phyloP scores from a whole-genome alignment of 2,888 invertebrate genomes.

The Catocala fraxini region DNA sequence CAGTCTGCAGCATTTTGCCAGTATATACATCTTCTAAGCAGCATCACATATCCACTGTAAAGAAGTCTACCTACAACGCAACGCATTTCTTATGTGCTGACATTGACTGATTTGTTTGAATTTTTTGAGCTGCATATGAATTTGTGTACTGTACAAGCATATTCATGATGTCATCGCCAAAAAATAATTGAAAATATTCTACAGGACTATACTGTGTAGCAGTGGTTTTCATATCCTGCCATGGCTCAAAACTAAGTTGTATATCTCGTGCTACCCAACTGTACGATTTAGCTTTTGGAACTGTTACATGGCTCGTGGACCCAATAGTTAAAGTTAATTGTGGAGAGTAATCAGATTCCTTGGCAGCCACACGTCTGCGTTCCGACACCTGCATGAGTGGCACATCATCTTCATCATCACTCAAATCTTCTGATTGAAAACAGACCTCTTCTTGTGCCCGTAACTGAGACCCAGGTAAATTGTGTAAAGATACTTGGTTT shows the following conservation, averaged over 20 bases:
- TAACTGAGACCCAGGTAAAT: background rate
- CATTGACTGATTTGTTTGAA: background rate
- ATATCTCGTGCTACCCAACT: background rate
- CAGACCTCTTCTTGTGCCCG: background rate
- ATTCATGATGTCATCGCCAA: background rate
- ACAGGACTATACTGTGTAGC: background rate
- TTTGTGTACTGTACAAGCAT: background rate
- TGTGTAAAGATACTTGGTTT: background rate
- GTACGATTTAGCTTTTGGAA: background rate
- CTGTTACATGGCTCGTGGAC: background rate
- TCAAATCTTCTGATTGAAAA: background rate
- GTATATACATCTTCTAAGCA: too few relatives aligned
- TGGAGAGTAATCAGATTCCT: background rate
- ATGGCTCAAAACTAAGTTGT: background rate
- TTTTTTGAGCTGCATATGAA: background rate
- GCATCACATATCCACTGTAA: background rate
- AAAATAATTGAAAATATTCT: background rate
- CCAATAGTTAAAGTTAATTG: background rate
- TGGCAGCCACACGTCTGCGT: background rate
- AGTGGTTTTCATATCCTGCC: background rate
- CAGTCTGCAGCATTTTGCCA: too few relatives aligned
- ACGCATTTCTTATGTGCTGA: background rate
- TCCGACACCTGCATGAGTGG: background rate
- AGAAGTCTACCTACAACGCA: background rate
- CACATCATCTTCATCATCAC: background rate